Evolutionary conservation across 2,797 vertebrate genomes (phyloP).

Genomic region (Amphiprion clarkii): DNA sequence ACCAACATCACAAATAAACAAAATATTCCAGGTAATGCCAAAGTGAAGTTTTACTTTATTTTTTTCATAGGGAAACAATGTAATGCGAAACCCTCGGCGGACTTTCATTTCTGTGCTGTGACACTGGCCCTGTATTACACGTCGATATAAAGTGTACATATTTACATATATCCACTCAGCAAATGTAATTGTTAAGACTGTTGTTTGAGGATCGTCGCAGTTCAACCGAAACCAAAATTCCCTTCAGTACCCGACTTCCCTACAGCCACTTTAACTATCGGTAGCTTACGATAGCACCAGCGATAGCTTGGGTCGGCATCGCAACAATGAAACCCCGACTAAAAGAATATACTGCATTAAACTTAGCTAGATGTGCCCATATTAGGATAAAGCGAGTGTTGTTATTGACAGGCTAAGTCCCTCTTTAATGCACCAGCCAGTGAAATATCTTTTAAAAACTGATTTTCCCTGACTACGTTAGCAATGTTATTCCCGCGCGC

Average conservation of each 20-base stretch:
- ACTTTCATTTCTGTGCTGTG: not conserved
- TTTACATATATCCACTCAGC: not conserved
- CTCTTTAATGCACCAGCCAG: accelerated
- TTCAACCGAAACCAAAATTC: not conserved
- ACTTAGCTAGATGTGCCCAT: accelerated
- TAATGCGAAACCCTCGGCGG: not conserved
- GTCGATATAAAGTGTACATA: too few species aligned
- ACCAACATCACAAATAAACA: not conserved
- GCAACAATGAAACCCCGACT: not conserved
- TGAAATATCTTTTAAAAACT: not conserved
- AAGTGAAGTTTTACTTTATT: not conserved
- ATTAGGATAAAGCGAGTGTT: accelerated
- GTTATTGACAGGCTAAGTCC: accelerated
- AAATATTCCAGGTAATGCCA: not conserved
- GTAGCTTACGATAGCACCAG: constrained; percentile 18
- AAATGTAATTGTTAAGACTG: too few species aligned
- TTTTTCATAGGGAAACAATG: not conserved
- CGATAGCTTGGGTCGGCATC: constrained; percentile 16
- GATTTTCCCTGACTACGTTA: not conserved
- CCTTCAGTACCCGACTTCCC: not conserved
- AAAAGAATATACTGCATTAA: not conserved
- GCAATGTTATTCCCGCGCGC: constrained; percentile 76
- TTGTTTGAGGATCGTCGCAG: not conserved
- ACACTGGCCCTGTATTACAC: not conserved
- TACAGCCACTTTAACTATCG: constrained; percentile 1